These are phyloP conservation scores for Paguma larvata DNA, from an alignment of 2,797 vertebrate species.

Conservation along the genomic window DNA sequence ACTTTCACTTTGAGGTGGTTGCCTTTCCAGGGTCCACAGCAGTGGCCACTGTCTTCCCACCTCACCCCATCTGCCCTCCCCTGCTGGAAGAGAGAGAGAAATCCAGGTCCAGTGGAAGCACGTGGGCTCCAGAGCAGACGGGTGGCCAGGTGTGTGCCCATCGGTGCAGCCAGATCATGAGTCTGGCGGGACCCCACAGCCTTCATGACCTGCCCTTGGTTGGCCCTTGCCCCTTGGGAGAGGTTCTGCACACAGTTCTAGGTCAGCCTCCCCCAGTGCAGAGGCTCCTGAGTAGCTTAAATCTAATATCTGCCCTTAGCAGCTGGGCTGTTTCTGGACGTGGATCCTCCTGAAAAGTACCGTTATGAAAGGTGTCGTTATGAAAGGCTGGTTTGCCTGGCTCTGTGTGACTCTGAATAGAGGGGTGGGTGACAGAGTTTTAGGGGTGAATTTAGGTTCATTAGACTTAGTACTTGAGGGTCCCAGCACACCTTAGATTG, in stretches of 20 bases:
- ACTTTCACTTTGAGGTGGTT: neutral
- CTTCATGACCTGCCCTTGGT: conserved; percentile 7
- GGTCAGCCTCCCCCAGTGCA: neutral
- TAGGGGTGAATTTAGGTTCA: neutral
- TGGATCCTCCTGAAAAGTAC: neutral
- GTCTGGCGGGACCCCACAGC: neutral
- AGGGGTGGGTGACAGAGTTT: neutral
- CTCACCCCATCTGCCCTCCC: neutral
- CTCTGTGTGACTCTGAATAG: conserved; percentile 12
- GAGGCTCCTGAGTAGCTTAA: neutral
- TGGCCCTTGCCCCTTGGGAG: no score
- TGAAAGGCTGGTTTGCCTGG: neutral
- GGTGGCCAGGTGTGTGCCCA: conserved; percentile 65
- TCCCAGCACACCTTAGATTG: neutral
- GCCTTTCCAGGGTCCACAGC: neutral
- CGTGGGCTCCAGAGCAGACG: conserved; percentile 30
- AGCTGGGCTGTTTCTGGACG: neutral
- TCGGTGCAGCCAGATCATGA: neutral
- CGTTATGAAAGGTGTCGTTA: neutral
- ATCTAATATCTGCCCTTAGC: neutral
- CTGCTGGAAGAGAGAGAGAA: neutral
- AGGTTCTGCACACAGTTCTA: neutral
- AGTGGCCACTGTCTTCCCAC: neutral
- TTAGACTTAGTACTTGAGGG: neutral
- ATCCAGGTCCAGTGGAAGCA: conserved; percentile 26